Base-by-base conservation (phyloP, 2,888 invertebrate species). In the Cephus rjabovi region DNA sequence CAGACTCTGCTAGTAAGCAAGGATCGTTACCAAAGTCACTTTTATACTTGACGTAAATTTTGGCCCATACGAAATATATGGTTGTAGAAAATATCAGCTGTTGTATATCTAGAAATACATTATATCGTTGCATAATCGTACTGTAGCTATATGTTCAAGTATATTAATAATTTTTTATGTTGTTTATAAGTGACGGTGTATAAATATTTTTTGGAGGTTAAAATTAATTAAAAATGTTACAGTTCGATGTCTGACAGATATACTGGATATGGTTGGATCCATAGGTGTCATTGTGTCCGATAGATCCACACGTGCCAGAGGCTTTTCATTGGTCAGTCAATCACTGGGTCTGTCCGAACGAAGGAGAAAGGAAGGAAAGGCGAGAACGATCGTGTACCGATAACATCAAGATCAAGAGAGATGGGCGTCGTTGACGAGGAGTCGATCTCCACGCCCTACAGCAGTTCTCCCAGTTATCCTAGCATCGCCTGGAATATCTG, bases 401-500 rank as follows among this genome's bases (percentile, higher is more conserved):
- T 23, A 56, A 56, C 23, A 56, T 23, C 23, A 23, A 9, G 56
- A 56, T 56, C 56, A 56, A 56, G 56, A 23, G 56, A 56, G 56
- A 56, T 56, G 56, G 56, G 56, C 56, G 56, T 56, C 23, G 23
- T 56, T 56, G 9, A 56, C 56, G 56, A 56, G 56, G 56, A 56
- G 56, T 56, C 56, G 56, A 34, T 33, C 71, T 71, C 71, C 71
- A 71, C 71, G 33, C 71, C 71, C 71, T 71, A 34, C 71, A 71
- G 33, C 56, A 56, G 31, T 34, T 71, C 71, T 71, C 33, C 23
- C 31, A 23, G 71, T 33, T 71, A 71, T 33, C 71, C 71, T 34
- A 34, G 71, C 71, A 71, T 71, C 71, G 15, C 71, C 71, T 34
- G 33, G 33, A 11, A 71, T 56, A 82, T 77, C 76, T 81, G 76